These are phyloP conservation scores for Thermophis baileyi DNA, from an alignment of 2,113 vertebrate species.

Conservation along the genomic window DNA sequence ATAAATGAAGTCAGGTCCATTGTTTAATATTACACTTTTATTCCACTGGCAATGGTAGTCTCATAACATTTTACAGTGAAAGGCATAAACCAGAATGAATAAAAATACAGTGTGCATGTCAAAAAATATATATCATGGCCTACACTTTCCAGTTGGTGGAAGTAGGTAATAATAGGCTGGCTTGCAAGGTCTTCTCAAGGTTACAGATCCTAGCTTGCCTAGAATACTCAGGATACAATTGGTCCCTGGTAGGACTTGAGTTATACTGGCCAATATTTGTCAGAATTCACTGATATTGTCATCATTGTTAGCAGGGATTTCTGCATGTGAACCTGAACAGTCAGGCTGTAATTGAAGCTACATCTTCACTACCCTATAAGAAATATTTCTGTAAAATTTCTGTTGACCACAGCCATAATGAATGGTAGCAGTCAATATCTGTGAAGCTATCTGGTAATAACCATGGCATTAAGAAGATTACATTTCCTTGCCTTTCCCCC, in stretches of 20 bases:
- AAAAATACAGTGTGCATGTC: background rate
- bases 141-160: background rate
- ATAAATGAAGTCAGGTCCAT: background rate
- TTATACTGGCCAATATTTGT: background rate
- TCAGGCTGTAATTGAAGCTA: background rate
- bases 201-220: background rate
- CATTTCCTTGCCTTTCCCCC: background rate
- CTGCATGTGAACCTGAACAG: background rate
- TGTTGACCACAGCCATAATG: background rate
- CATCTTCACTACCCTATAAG: background rate
- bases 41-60: background rate
- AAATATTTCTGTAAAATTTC: background rate
- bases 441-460: background rate
- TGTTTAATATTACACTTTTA: background rate
- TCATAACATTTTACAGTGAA: background rate
- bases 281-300: background rate
- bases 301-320: background rate
- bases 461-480: conserved; percentile 1
- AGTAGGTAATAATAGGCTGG: background rate
- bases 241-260: background rate
- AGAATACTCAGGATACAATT: background rate
- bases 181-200: background rate
- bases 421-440: background rate
- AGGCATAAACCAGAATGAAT: background rate
- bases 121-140: background rate